Conservation (phyloP, 1,140 invertebrate species). For the Drosophila auraria region DNA sequence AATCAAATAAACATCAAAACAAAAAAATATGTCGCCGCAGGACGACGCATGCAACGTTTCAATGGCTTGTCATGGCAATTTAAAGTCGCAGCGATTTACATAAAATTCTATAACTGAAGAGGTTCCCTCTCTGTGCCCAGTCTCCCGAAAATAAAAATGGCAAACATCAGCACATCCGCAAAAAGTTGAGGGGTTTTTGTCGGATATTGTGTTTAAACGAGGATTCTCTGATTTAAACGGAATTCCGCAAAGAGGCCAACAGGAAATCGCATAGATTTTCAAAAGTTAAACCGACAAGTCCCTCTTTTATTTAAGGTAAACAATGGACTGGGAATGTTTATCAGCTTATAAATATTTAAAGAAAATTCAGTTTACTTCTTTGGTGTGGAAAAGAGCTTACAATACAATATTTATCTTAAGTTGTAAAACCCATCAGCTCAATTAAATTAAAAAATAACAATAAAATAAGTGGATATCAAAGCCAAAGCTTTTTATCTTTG, state of each 20-base stretch:
- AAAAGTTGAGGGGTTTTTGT: conserved; percentile 24
- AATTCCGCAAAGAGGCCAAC: neutral
- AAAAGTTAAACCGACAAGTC: conserved; percentile 6
- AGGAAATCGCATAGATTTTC: conserved; percentile 2
- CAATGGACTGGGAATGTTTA: neutral
- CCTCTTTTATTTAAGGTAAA: conserved; percentile 6
- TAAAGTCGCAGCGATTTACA: conserved; percentile 59
- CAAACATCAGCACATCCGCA: conserved; percentile 6
- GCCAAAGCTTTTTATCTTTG: neutral
- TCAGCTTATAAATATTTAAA: conserved; percentile 3
- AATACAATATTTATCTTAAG: conserved; percentile 4
- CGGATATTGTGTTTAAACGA: conserved; percentile 23
- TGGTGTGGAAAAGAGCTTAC: neutral
- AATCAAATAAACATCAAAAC: conserved; percentile 81
- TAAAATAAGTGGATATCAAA: neutral
- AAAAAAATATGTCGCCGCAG: conserved; percentile 72
- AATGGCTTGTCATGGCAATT: conserved; percentile 61
- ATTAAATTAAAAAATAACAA: conserved; percentile 3
- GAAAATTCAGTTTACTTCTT: neutral
- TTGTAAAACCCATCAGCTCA: neutral
- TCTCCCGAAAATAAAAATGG: neutral
- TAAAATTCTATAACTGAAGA: conserved; percentile 54
- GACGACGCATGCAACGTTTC: conserved; percentile 58
- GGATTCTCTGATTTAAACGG: conserved; percentile 13
- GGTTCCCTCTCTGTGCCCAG: neutral